A percentile compares a stretch with the other conserved stretches of the same genome.
Conservation (phyloP, 1,140 invertebrate genomes). For the Diachasmimorpha longicaudata region DNA sequence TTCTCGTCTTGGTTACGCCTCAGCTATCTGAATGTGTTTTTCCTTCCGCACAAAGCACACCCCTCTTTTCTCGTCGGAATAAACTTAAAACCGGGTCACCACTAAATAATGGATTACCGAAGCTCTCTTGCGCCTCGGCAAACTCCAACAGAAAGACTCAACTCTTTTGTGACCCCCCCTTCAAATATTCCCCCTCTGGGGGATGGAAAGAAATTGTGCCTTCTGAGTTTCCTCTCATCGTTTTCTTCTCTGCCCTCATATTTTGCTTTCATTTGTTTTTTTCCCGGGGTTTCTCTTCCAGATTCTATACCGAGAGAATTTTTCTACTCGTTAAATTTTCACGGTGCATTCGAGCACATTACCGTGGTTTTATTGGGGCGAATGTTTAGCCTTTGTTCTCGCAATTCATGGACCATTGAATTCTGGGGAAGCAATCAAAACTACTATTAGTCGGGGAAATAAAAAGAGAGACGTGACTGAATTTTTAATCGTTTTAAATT, state of each 20-base stretch:
- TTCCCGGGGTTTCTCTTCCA: neutral
- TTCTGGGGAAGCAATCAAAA: neutral
- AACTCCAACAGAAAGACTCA: neutral
- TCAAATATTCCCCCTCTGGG: neutral
- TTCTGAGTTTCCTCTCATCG: neutral
- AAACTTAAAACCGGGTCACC: slow-evolving; percentile 27
- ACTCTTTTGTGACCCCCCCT: neutral
- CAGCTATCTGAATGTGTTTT: neutral
- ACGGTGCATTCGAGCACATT: neutral
- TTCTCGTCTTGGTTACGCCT: neutral
- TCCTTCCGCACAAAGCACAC: neutral
- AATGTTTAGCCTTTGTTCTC: neutral
- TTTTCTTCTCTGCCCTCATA: neutral
- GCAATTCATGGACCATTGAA: neutral
- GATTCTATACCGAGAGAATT: neutral
- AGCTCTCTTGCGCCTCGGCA: neutral
- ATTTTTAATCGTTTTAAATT: neutral
- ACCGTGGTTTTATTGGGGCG: neutral
- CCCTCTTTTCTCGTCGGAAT: neutral
- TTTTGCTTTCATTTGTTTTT: neutral
- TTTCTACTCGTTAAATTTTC: neutral
- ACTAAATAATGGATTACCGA: slow-evolving; percentile 27
- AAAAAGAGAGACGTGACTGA: neutral
- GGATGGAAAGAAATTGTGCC: neutral
- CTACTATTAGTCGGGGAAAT: neutral